Conservation (phyloP, 2,888 invertebrate species). For the Trachelus troglodyta region DNA sequence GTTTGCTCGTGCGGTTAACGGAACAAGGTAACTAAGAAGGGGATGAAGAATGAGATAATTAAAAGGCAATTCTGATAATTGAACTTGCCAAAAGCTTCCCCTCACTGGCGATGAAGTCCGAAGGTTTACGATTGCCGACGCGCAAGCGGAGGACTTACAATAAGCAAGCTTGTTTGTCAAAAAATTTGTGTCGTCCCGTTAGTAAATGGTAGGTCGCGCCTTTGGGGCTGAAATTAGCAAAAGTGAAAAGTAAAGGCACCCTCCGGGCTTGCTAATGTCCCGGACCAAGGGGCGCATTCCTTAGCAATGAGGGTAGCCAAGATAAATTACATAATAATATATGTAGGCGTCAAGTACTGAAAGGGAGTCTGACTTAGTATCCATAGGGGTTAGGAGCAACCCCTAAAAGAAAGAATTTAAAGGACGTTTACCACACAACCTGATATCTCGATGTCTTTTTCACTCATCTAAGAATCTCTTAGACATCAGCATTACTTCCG, state of each 20-base stretch:
- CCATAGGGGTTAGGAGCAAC: background rate
- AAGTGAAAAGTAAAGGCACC: conserved; percentile 61
- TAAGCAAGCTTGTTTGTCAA: conserved; percentile 4
- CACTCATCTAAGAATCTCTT: background rate
- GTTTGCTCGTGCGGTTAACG: background rate
- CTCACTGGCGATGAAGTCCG: background rate
- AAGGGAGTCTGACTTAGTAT: background rate
- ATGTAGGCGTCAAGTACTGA: conserved; percentile 44
- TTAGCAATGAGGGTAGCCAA: conserved; percentile 43
- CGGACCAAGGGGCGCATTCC: conserved; percentile 36
- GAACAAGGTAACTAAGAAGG: background rate
- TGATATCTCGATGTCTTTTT: background rate
- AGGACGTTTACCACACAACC: background rate
- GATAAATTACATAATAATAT: conserved; percentile 62
- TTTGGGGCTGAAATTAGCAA: conserved; percentile 53
- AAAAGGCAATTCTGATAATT: background rate
- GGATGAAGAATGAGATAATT: background rate
- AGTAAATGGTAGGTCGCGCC: conserved; percentile 10
- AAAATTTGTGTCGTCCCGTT: background rate
- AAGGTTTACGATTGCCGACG: background rate
- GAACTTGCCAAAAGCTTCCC: background rate
- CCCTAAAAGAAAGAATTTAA: background rate
- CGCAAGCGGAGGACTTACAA: background rate
- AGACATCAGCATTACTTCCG: background rate
- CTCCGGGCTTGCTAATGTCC: conserved; percentile 46